A percentile compares a stretch with the other conserved stretches of the same genome.
phyloP scores from a whole-genome alignment of 2,888 invertebrate species.

The Brachylomia viminalis region DNA sequence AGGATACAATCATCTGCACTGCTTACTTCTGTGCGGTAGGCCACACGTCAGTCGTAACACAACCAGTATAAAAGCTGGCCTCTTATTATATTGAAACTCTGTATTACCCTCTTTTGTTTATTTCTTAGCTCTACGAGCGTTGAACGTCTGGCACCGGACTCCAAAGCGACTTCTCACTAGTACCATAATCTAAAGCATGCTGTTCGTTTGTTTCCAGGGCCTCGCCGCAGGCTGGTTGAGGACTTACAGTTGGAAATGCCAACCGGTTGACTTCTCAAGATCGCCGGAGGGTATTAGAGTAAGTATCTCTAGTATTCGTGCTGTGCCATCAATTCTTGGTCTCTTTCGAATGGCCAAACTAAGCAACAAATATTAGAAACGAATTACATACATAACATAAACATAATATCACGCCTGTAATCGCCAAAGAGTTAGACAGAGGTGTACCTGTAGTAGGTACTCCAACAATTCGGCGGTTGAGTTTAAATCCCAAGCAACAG shows the following conservation, averaged over 20 bases:
- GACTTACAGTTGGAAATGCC: slow-evolving; percentile 97
- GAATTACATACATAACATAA: neutral
- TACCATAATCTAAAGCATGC: neutral
- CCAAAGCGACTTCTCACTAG: no score
- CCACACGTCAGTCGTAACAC: no score
- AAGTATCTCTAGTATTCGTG: slow-evolving; percentile 75
- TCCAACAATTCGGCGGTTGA: neutral
- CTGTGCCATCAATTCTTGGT: slow-evolving; percentile 1
- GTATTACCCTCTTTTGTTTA: no score
- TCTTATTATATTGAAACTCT: no score
- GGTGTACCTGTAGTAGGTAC: neutral
- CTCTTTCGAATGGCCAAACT: neutral
- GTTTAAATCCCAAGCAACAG: neutral
- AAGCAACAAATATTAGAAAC: neutral
- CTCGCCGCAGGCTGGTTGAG: slow-evolving; percentile 94
- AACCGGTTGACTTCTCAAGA: slow-evolving; percentile 96
- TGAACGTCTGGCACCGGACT: no score
- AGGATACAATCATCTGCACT: no score
- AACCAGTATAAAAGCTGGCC: no score
- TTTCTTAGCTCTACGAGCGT: no score
- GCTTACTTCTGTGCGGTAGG: no score
- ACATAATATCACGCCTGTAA: neutral
- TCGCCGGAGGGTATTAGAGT: slow-evolving; percentile 95
- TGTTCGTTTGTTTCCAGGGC: slow-evolving; percentile 88
- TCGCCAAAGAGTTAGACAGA: no score